Percentiles rank a stretch among this genome's conserved stretches.
These are phyloP conservation scores for Aphis craccivora DNA, from an alignment of 1,140 invertebrate species.

Conservation along the genomic window DNA sequence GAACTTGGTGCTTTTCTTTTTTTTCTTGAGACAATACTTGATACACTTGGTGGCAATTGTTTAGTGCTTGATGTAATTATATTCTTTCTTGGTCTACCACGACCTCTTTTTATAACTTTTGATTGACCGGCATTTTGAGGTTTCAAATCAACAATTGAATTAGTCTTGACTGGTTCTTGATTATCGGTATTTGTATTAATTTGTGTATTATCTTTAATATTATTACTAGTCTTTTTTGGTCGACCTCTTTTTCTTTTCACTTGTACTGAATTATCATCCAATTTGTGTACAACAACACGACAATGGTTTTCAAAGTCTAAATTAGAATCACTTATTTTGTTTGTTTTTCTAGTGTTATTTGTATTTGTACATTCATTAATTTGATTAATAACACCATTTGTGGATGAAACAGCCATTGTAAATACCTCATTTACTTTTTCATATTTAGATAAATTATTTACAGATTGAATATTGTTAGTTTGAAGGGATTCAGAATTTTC, in stretches of 20 bases:
- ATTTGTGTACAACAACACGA: neutral
- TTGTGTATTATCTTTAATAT: neutral
- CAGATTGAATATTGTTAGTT: neutral
- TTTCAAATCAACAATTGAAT: neutral
- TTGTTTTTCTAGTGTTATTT: neutral
- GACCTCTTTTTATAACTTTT: conserved; percentile 1
- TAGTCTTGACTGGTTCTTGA: neutral
- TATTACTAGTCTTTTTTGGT: neutral
- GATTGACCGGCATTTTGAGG: neutral
- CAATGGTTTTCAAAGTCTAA: neutral
- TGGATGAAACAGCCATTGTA: neutral
- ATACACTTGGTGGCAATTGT: neutral
- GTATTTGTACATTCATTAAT: neutral
- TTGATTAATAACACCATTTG: neutral
- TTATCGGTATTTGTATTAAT: neutral
- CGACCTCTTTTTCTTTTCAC: conserved; percentile 45
- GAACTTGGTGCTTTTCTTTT: neutral
- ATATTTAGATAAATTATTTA: neutral
- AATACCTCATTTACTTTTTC: neutral
- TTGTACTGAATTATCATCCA: neutral
- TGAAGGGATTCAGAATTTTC: neutral
- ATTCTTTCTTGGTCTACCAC: conserved; percentile 37
- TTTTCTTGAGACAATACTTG: neutral
- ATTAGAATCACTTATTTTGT: neutral
- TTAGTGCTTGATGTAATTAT: neutral